These are phyloP conservation scores for Enchytraeus crypticus DNA, from an alignment of 2,888 invertebrate genomes.

Conservation along the genomic window DNA sequence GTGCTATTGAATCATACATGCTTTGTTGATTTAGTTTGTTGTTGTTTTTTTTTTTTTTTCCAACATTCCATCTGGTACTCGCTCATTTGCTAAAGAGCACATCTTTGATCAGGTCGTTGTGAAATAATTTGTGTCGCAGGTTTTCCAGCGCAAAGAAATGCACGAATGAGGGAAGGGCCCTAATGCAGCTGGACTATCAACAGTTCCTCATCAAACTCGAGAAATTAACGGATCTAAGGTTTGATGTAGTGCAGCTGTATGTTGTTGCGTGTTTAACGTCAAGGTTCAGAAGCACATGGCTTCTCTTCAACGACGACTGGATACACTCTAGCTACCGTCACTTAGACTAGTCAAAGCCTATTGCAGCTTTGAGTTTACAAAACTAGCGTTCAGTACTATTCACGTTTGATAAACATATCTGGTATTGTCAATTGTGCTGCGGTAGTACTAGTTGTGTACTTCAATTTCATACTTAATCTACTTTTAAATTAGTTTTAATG, in stretches of 20 bases:
- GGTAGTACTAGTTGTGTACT: too few species aligned
- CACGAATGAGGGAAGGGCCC: constrained; percentile 84
- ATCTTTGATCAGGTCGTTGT: not conserved
- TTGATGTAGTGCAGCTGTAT: too few species aligned
- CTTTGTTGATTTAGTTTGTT: not conserved
- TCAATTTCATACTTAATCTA: too few species aligned
- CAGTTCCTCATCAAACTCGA: constrained; percentile 81
- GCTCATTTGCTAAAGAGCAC: not conserved
- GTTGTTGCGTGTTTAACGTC: too few species aligned
- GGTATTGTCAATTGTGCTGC: too few species aligned
- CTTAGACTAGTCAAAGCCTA: not conserved
- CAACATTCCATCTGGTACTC: not conserved
- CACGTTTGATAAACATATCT: too few species aligned
- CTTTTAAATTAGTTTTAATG: too few species aligned
- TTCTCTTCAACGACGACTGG: not conserved
- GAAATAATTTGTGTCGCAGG: constrained; percentile 20
- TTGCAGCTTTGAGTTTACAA: not conserved
- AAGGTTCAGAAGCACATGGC: too few species aligned
- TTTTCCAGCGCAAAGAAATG: constrained; percentile 69
- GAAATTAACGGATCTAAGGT: constrained; percentile 66
- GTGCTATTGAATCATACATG: not conserved
- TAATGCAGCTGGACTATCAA: constrained; percentile 96
- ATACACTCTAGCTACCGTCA: not conserved
- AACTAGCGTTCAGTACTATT: too few species aligned
- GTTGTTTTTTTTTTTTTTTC: not conserved